A percentile compares a stretch with the other conserved stretches of the same genome.
Evolutionary conservation across 2,113 vertebrate species (phyloP).

Genomic region (Gasterosteus aculeatus): DNA sequence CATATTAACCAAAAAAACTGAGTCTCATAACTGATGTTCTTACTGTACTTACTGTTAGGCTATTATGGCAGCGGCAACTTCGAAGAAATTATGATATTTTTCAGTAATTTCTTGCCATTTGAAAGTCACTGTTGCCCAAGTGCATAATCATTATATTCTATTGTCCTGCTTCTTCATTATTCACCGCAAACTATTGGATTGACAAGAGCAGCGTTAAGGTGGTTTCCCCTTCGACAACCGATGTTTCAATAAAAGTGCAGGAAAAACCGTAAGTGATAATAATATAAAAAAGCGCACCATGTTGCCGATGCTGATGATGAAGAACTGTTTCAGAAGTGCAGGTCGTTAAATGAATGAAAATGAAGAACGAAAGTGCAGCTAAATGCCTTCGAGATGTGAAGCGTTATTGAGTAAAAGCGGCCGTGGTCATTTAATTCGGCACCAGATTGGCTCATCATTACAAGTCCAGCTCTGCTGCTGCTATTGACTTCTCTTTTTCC

Average conservation of each 20-base stretch:
- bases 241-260: background rate
- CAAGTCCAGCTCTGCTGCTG: conserved; percentile 29
- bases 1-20: background rate
- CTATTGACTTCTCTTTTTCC: conserved; percentile 59
- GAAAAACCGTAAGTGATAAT: background rate
- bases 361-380: background rate
- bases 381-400: conserved; percentile 49
- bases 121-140: conserved; percentile 13
- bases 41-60: background rate
- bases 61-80: background rate
- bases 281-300: conserved; percentile 9
- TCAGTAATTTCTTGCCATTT: conserved; percentile 17
- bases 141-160: conserved; percentile 15
- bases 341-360: conserved; percentile 18
- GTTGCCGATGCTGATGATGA: background rate
- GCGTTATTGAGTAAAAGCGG: conserved; percentile 29
- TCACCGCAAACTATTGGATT: conserved; percentile 20
- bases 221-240: background rate
- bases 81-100: conserved; percentile 5
- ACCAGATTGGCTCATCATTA: conserved; percentile 35
- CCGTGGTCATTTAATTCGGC: conserved; percentile 22
- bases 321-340: background rate
- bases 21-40: background rate
- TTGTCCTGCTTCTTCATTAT: conserved; percentile 27
- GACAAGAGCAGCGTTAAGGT: background rate